Conservation (phyloP, 1,140 invertebrate genomes). For the Sminthurides bifidus region DNA sequence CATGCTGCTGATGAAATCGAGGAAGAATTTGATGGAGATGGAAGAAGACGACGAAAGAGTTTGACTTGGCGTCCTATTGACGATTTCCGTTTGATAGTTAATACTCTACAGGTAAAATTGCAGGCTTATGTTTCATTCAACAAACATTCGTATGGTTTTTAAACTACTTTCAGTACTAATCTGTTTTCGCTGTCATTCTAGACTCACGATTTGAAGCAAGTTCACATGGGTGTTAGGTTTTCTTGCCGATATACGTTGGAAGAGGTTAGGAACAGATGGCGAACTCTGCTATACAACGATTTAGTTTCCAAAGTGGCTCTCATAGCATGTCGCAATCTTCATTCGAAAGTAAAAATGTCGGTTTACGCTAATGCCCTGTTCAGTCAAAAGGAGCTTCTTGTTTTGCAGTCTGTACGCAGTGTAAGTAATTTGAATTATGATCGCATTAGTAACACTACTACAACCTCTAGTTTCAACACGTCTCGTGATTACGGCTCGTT, state of each 20-base stretch:
- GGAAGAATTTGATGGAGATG: background rate
- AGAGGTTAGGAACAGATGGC: conserved; percentile 92
- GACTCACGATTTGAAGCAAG: conserved; percentile 73
- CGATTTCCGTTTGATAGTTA: conserved; percentile 84
- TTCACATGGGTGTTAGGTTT: conserved; percentile 88
- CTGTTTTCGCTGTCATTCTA: conserved; percentile 39
- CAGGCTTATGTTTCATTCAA: background rate
- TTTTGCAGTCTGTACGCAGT: conserved; percentile 62
- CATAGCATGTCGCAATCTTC: conserved; percentile 81
- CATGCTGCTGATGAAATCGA: no score
- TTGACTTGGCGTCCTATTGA: conserved; percentile 84
- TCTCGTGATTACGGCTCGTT: no score
- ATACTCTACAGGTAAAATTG: conserved; percentile 68
- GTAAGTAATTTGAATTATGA: conserved; percentile 45
- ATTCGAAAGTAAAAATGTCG: conserved; percentile 73
- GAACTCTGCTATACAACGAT: conserved; percentile 84
- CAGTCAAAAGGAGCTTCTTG: conserved; percentile 57
- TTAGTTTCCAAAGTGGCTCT: conserved; percentile 74
- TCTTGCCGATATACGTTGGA: conserved; percentile 86
- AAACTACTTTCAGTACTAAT: background rate
- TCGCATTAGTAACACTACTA: no score
- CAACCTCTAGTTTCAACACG: no score
- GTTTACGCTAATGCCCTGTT: conserved; percentile 81
- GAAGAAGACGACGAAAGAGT: background rate
- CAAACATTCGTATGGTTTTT: background rate